Conservation (phyloP, 2,797 vertebrate genomes). For the Cossypha dichroa region DNA sequence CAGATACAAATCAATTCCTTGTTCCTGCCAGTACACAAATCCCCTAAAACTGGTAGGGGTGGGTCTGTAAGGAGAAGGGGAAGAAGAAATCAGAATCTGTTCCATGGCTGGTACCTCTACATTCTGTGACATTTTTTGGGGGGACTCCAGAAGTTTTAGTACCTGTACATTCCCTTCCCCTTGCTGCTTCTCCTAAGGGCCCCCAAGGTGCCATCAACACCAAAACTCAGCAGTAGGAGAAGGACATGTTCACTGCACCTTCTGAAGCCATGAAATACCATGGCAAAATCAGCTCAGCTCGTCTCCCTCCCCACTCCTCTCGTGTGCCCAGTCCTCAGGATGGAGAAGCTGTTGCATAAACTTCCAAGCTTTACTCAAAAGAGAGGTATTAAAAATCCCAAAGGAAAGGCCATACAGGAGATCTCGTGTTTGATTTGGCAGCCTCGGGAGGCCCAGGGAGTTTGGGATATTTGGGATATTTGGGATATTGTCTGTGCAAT, state of each 20-base stretch:
- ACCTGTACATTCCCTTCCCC: constrained; percentile 26
- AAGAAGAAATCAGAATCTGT: background rate
- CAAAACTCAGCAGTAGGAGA: background rate
- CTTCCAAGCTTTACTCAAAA: background rate
- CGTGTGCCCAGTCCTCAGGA: rapidly evolving
- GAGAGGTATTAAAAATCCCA: background rate
- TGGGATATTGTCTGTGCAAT: background rate
- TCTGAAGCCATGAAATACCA: background rate
- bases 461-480: background rate
- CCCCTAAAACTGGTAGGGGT: background rate
- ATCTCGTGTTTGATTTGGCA: background rate
- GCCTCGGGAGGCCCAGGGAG: background rate
- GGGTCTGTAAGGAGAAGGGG: background rate
- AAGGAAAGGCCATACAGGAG: constrained; percentile 8
- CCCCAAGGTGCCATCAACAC: background rate
- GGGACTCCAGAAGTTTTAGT: constrained; percentile 23
- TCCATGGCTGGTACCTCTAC: constrained; percentile 10
- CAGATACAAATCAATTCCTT: background rate
- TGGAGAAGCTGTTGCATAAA: background rate
- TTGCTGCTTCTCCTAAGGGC: background rate
- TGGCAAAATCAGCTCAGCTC: background rate
- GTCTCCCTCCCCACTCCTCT: background rate
- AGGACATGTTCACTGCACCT: background rate
- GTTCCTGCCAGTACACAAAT: background rate
- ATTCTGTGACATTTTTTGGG: background rate